These are phyloP conservation scores for Vicugna pacos DNA, from an alignment of 2,113 vertebrate species.

Conservation along the genomic window DNA sequence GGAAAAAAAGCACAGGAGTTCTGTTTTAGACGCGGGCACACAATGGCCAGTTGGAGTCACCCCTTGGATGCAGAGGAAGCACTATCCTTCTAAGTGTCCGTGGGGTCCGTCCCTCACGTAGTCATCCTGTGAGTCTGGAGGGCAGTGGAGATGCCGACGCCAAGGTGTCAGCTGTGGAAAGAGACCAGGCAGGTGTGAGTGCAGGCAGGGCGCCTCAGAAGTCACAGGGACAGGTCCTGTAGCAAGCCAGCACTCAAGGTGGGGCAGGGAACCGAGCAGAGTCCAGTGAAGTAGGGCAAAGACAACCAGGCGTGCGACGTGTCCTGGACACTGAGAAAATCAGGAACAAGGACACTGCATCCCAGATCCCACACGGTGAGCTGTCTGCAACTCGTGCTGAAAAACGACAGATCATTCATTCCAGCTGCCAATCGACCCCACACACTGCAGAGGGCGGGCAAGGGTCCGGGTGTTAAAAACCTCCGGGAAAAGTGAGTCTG, in stretches of 20 bases:
- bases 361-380: fast-evolving
- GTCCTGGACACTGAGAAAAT: not conserved
- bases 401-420: not conserved
- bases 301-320: not conserved
- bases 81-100: no score
- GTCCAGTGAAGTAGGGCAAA: not conserved
- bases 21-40: not conserved
- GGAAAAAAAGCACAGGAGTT: not conserved
- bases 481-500: not conserved
- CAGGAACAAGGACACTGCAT: not conserved
- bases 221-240: not conserved
- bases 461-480: no score
- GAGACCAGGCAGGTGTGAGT: not conserved
- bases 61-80: not conserved
- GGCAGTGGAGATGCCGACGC: not conserved
- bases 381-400: not conserved
- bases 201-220: fast-evolving
- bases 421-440: fast-evolving
- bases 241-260: not conserved
- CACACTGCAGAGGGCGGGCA: not conserved
- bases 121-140: not conserved
- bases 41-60: not conserved
- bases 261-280: not conserved
- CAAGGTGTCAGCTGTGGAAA: not conserved
- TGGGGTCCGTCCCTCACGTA: not conserved